A percentile compares a stretch with the other conserved stretches of the same genome.
Evolutionary conservation across 2,797 vertebrate genomes (phyloP).

Genomic region (Iguana delicatissima): DNA sequence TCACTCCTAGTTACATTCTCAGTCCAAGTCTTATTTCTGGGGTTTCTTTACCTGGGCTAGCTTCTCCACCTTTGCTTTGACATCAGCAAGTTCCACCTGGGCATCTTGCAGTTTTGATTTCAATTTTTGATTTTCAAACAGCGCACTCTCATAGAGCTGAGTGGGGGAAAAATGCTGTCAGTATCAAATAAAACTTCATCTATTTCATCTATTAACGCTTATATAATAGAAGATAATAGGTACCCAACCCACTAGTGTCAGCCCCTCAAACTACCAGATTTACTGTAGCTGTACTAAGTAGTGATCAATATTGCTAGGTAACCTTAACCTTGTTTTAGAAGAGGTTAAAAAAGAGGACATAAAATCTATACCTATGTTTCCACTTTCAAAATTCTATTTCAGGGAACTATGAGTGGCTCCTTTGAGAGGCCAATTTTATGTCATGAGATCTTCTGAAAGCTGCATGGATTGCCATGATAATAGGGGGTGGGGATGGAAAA

Average conservation of each 20-base stretch:
- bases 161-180: background rate
- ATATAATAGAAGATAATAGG: background rate
- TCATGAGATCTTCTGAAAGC: too few species aligned
- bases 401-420: background rate
- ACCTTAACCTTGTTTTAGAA: background rate
- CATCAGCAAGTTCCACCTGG: constrained; percentile 89
- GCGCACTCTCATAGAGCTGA: constrained; percentile 92
- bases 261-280: background rate
- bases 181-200: background rate
- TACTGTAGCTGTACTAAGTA: background rate
- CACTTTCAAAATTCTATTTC: background rate
- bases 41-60: constrained; percentile 86
- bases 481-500: too few species aligned
- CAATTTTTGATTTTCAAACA: constrained; percentile 93
- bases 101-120: constrained; percentile 93
- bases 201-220: background rate
- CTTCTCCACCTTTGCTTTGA: constrained; percentile 92
- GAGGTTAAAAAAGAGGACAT: background rate
- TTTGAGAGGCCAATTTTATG: too few species aligned
- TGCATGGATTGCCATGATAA: too few species aligned
- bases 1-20: background rate
- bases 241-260: background rate
- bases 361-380: background rate
- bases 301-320: background rate
- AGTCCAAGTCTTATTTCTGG: background rate